phyloP scores from a whole-genome alignment of 2,113 vertebrate genomes.

The Trochalopteron elliotii region DNA sequence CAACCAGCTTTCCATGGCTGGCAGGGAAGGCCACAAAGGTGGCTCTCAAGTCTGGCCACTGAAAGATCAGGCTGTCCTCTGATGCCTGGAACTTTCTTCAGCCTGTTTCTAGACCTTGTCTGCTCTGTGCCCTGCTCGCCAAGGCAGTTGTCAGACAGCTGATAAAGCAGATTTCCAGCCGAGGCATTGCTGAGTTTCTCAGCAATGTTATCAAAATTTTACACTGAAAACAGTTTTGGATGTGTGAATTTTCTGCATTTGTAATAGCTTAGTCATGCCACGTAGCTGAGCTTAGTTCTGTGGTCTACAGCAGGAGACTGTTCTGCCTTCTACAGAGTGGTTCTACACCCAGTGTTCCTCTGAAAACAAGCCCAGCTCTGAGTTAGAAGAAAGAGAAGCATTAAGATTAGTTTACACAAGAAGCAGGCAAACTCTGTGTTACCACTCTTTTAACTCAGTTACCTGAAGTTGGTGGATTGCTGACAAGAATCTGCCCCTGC shows the following conservation, averaged over 20 bases:
- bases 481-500: not conserved
- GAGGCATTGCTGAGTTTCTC: not conserved
- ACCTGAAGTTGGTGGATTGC: not conserved
- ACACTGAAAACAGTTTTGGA: not conserved
- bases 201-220: not conserved
- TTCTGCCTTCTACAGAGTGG: not conserved
- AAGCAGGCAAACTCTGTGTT: not conserved
- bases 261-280: not conserved
- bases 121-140: not conserved
- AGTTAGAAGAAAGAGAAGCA: not conserved
- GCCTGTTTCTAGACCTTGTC: not conserved
- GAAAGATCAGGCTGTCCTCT: not conserved
- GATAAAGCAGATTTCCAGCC: not conserved
- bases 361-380: not conserved
- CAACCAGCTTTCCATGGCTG: not conserved
- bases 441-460: not conserved
- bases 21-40: not conserved
- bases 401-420: not conserved
- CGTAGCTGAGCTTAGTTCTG: not conserved
- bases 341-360: not conserved
- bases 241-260: fast-evolving
- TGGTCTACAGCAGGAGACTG: not conserved
- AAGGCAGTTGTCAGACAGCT: not conserved
- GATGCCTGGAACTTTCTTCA: not conserved
- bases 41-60: not conserved